Conservation (phyloP, 2,797 vertebrate genomes). For the Iguana delicatissima region DNA sequence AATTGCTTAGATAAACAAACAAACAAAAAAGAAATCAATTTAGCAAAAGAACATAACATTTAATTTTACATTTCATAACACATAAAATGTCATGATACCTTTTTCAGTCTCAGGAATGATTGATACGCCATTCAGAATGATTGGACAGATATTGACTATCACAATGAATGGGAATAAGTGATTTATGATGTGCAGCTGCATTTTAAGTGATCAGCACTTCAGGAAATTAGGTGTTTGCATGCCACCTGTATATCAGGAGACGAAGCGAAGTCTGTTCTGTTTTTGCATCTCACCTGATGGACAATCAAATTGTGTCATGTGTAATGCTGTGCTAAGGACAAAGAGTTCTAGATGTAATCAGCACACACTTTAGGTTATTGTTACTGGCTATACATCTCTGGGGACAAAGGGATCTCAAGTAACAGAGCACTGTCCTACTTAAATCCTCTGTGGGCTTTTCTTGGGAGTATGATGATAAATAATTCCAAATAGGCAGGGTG, state of each 20-base stretch:
- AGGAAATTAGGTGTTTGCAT: slow-evolving; percentile 48
- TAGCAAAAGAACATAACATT: slow-evolving; percentile 38
- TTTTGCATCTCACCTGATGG: slow-evolving; percentile 37
- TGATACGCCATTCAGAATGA: slow-evolving; percentile 31
- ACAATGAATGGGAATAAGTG: slow-evolving; percentile 51
- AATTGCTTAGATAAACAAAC: slow-evolving; percentile 47
- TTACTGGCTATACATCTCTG: slow-evolving; percentile 46
- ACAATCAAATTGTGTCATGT: slow-evolving; percentile 55
- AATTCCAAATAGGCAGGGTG: not conserved
- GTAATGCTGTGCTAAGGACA: slow-evolving; percentile 52
- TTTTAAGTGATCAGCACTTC: slow-evolving; percentile 29
- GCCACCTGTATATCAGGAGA: slow-evolving; percentile 39
- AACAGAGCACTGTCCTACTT: slow-evolving; percentile 59
- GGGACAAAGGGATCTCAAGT: slow-evolving; percentile 56
- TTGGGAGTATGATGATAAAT: slow-evolving; percentile 13
- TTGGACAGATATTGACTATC: slow-evolving; percentile 32
- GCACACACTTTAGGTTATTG: slow-evolving; percentile 49
- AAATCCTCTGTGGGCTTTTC: slow-evolving; percentile 68
- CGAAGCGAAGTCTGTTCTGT: slow-evolving; percentile 39
- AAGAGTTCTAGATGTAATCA: slow-evolving; percentile 41
- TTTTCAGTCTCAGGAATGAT: slow-evolving; percentile 51
- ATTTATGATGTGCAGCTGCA: slow-evolving; percentile 51
- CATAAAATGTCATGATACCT: slow-evolving; percentile 34
- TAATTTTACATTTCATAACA: slow-evolving; percentile 23
- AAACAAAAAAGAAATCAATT: slow-evolving; percentile 2